Conservation (phyloP, 2,888 invertebrate genomes). For the Diarsia brunnea region DNA sequence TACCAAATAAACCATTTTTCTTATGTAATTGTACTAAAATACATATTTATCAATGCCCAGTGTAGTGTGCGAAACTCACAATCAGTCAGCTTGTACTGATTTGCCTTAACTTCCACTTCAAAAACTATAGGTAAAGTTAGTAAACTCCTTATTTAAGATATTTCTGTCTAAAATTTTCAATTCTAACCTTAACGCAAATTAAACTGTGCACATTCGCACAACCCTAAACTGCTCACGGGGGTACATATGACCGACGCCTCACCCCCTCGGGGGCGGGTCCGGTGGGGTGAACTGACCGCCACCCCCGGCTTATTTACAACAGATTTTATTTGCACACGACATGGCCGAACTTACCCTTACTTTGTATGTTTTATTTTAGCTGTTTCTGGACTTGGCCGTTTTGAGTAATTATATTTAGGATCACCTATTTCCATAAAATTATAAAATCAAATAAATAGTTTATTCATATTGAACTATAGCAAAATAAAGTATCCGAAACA, state of each 20-base stretch:
- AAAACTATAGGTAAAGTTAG: neutral
- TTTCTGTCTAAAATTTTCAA: neutral
- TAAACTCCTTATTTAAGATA: neutral
- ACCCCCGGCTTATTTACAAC: constrained; percentile 81
- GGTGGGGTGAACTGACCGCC: constrained; percentile 85
- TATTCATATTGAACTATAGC: neutral
- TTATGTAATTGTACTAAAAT: neutral
- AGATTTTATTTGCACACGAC: constrained; percentile 84
- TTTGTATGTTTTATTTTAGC: constrained; percentile 40
- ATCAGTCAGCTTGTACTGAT: neutral
- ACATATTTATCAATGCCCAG: neutral
- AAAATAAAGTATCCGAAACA: neutral
- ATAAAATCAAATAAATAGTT: neutral
- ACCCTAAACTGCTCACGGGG: constrained; percentile 60
- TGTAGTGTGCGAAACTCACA: neutral
- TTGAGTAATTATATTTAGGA: neutral
- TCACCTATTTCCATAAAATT: neutral
- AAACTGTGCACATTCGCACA: constrained; percentile 43
- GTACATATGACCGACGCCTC: constrained; percentile 62
- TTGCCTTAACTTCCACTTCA: neutral
- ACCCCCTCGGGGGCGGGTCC: constrained; percentile 75
- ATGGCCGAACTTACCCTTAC: constrained; percentile 74
- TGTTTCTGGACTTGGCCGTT: constrained; percentile 3
- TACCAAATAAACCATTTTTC: neutral
- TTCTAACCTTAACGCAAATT: constrained; percentile 24